Evolutionary conservation across 2,113 vertebrate species (phyloP).

Genomic region (Lynx canadensis): DNA sequence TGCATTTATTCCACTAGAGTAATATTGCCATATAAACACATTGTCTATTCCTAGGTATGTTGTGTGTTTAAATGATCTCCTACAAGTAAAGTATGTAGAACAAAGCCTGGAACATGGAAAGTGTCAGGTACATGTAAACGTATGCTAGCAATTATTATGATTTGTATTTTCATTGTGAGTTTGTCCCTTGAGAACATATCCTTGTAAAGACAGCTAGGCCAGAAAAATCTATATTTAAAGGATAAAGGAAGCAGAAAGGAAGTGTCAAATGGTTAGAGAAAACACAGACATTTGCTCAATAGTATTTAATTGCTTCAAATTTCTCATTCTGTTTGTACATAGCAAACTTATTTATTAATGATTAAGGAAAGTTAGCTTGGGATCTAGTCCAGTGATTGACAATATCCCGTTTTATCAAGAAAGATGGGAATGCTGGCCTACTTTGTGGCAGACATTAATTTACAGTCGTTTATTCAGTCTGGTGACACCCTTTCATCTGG

Average conservation of each 20-base stretch:
- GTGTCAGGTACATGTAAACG: neutral
- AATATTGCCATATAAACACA: neutral
- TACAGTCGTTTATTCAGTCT: neutral
- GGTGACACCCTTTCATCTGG: neutral
- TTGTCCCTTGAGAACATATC: neutral
- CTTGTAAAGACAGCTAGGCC: neutral
- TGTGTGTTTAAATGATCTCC: neutral
- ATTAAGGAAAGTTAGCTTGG: neutral
- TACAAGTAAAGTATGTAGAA: neutral
- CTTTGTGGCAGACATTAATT: neutral
- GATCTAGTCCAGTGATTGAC: neutral
- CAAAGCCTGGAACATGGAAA: neutral
- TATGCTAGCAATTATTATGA: neutral
- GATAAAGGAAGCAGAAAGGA: neutral
- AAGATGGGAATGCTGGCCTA: neutral
- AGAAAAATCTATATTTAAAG: neutral
- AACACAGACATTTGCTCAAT: neutral
- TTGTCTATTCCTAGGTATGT: neutral
- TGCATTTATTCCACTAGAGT: neutral
- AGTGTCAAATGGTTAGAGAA: neutral
- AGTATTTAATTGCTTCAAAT: neutral
- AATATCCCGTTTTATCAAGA: neutral
- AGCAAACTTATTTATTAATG: neutral
- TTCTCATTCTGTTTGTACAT: neutral
- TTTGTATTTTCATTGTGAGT: neutral